Evolutionary conservation across 2,797 vertebrate genomes (phyloP).

Genomic region (Morus bassanus): DNA sequence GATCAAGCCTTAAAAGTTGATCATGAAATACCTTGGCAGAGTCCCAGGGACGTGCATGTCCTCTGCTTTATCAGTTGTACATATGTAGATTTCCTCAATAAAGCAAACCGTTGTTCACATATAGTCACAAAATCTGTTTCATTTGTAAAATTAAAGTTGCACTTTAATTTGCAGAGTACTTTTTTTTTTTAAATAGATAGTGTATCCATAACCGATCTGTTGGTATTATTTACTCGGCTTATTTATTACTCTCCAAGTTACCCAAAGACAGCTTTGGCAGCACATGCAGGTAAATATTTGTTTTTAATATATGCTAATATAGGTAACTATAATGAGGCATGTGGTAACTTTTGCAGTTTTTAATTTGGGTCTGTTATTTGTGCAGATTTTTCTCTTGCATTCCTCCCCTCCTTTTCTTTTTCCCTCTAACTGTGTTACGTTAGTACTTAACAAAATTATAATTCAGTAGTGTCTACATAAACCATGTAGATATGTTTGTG

Average conservation of each 20-base stretch:
- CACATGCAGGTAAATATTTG: conserved; percentile 80
- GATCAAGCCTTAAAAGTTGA: background rate
- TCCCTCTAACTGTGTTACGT: background rate
- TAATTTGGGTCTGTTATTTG: background rate
- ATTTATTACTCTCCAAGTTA: conserved; percentile 85
- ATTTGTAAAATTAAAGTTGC: background rate
- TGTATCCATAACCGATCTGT: conserved; percentile 81
- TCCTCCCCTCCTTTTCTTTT: background rate
- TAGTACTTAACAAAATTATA: background rate
- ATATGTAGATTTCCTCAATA: background rate
- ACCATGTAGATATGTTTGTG: background rate
- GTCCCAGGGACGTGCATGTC: background rate
- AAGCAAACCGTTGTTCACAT: background rate
- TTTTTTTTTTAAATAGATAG: conserved; percentile 69
- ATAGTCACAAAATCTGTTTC: background rate
- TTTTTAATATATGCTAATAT: background rate
- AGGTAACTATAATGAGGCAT: background rate
- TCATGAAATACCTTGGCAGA: background rate
- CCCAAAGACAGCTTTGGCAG: conserved; percentile 46
- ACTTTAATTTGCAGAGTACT: background rate
- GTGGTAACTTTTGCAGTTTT: background rate
- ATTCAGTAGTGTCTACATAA: background rate
- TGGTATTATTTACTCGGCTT: conserved; percentile 85
- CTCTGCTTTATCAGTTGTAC: background rate
- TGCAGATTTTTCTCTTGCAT: background rate